These are phyloP conservation scores for Rhadina sibilatrix DNA, from an alignment of 2,113 vertebrate genomes.

Conservation along the genomic window DNA sequence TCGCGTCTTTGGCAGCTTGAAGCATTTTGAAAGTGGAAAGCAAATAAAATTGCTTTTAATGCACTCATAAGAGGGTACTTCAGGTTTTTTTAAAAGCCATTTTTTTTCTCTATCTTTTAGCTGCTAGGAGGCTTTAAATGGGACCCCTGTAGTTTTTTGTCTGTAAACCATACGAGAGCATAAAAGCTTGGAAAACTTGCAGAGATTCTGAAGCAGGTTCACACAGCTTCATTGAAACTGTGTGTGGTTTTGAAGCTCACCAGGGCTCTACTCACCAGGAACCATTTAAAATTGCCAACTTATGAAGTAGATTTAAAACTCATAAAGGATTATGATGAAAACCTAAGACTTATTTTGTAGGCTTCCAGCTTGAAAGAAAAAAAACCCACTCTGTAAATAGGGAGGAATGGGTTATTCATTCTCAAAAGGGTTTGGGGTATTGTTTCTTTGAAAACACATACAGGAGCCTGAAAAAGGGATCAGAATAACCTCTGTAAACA, in stretches of 20 bases:
- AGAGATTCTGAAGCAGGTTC: conserved; percentile 55
- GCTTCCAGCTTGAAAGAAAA: conserved; percentile 5
- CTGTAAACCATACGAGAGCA: conserved; percentile 64
- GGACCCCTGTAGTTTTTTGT: conserved; percentile 73
- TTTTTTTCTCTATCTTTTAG: conserved; percentile 50
- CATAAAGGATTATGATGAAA: conserved; percentile 54
- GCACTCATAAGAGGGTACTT: conserved; percentile 65
- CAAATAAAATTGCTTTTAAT: conserved; percentile 64
- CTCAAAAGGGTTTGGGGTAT: background rate
- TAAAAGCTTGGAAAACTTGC: conserved; percentile 66
- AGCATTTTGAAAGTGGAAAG: conserved; percentile 61
- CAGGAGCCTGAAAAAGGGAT: background rate
- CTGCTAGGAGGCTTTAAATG: conserved; percentile 67
- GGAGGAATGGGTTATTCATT: background rate
- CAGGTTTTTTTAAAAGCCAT: conserved; percentile 62
- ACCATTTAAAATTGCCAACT: conserved; percentile 53
- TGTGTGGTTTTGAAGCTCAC: conserved; percentile 69
- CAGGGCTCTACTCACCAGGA: conserved; percentile 46
- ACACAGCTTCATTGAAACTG: conserved; percentile 63
- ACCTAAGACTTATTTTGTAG: conserved; percentile 13
- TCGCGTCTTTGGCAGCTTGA: conserved; percentile 35
- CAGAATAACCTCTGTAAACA: conserved; percentile 22
- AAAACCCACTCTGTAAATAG: background rate
- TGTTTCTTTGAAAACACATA: conserved; percentile 3
- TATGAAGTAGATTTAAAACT: conserved; percentile 55